These are phyloP conservation scores for Malachius bipustulatus DNA, from an alignment of 2,888 invertebrate genomes.

Conservation along the genomic window DNA sequence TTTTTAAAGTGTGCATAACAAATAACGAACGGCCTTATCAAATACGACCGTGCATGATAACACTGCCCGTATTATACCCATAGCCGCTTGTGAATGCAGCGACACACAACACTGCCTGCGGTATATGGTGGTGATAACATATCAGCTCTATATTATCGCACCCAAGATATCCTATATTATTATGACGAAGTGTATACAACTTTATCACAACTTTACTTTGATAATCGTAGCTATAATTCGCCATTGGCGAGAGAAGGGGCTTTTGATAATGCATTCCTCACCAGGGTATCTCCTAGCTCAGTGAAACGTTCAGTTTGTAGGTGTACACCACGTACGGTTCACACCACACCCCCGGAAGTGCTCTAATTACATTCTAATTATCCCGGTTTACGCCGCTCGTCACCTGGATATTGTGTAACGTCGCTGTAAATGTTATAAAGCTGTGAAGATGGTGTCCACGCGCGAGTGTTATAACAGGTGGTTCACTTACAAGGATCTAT, in stretches of 20 bases:
- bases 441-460: too few relatives aligned
- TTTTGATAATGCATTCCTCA: slow-evolving; percentile 31
- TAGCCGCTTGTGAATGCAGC: slow-evolving; percentile 24
- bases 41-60: slow-evolving; percentile 22
- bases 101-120: too few relatives aligned
- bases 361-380: too few relatives aligned
- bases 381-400: too few relatives aligned
- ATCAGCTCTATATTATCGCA: slow-evolving; percentile 28
- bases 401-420: too few relatives aligned
- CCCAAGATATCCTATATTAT: slow-evolving; percentile 31
- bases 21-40: slow-evolving; percentile 24
- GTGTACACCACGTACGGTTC: slow-evolving; percentile 21
- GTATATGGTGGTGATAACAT: slow-evolving; percentile 35
- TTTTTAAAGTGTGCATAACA: slow-evolving; percentile 6
- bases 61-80: slow-evolving; percentile 9
- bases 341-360: slow-evolving; percentile 1
- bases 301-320: slow-evolving; percentile 27
- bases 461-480: too few relatives aligned
- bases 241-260: slow-evolving; percentile 32
- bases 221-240: slow-evolving; percentile 34
- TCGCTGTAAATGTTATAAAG: too few relatives aligned
- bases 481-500: too few relatives aligned
- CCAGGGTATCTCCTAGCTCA: slow-evolving; percentile 26
- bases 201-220: slow-evolving; percentile 32
- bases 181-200: slow-evolving; percentile 34